Evolutionary conservation across 2,888 invertebrate species (phyloP).

Genomic region (Sialis lutaria): DNA sequence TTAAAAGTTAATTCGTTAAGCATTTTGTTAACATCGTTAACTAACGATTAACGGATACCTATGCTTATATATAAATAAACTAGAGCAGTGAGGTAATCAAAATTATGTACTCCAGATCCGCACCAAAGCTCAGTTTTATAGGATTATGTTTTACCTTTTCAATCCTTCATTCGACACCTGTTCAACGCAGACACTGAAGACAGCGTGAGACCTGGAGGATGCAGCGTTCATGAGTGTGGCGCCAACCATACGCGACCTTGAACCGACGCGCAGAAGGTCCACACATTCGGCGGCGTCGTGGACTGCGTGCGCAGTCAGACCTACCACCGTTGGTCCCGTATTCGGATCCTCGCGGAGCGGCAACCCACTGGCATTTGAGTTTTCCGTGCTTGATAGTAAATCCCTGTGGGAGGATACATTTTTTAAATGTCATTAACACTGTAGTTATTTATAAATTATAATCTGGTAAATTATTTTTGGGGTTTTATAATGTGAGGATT

Average conservation of each 20-base stretch:
- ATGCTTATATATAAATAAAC: neutral
- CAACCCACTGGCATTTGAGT: no score
- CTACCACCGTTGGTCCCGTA: constrained; percentile 17
- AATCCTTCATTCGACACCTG: constrained; percentile 42
- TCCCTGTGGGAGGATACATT: no score
- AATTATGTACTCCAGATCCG: no score
- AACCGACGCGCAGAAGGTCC: constrained; percentile 53
- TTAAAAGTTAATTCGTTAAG: no score
- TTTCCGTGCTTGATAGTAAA: no score
- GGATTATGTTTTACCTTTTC: constrained; percentile 13
- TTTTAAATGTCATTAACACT: no score
- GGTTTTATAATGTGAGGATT: no score
- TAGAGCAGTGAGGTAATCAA: no score
- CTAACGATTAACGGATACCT: no score
- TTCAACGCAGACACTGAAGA: constrained; percentile 71
- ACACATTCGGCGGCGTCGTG: constrained; percentile 65
- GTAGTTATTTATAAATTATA: neutral
- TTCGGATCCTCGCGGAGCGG: no score
- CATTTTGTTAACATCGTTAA: no score
- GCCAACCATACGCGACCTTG: constrained; percentile 64
- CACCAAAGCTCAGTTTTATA: neutral
- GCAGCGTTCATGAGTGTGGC: constrained; percentile 81
- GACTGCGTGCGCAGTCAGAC: constrained; percentile 56
- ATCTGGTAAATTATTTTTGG: no score
- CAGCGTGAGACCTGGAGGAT: constrained; percentile 73